Base-by-base conservation (phyloP, 2,797 vertebrate species). In the Varecia variegata region DNA sequence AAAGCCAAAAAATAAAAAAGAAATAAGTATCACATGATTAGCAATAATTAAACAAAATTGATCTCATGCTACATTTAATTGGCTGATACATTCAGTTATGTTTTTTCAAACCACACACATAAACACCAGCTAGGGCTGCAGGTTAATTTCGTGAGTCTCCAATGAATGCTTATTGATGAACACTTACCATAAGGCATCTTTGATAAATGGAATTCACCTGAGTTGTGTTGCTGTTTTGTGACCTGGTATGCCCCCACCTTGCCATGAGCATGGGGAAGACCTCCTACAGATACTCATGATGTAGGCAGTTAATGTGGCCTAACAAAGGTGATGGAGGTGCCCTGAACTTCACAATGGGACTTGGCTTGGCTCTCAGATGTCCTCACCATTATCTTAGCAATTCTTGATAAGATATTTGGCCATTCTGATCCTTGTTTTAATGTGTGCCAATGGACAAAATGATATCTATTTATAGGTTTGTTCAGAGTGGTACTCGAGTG, bases 1-100 rank as follows among this genome's bases (percentile, higher is more conserved):
- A 73, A 97, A 97, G 81, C 17, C 8, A 84, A 67, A 93, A 45
- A 90, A 68, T n/a, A 40, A 21, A 20, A 79, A 52, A 32, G 5
- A 3, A 7, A 45, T 2, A 71, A 14, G 1, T 6, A 2, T 84
- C 43, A 84, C 11, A 3, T 9, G 10, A 52, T n/a, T 47, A 32
- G 5, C 35, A 56, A n/a, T 62, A 1, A 60, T 14, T n/a, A 76
- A 81, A 27, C 4, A 88, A 71, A 58, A 32, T 1, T 17, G 7
- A 70, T 43, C 7, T n/a, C 12, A 62, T 1, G 21, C 3, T 30
- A 40, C 6, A 27, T 54, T 81, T 52, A 84, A 50, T 14, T 76
- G 5, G 10, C 11, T 47, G 27, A 67, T n/a, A 38, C 58, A 77
- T 30, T 27, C 40, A 80, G 43, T 45, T 68, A 45, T 20, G 7